Base-by-base conservation (phyloP, 2,797 vertebrate species). In the Pipistrellus nathusii region DNA sequence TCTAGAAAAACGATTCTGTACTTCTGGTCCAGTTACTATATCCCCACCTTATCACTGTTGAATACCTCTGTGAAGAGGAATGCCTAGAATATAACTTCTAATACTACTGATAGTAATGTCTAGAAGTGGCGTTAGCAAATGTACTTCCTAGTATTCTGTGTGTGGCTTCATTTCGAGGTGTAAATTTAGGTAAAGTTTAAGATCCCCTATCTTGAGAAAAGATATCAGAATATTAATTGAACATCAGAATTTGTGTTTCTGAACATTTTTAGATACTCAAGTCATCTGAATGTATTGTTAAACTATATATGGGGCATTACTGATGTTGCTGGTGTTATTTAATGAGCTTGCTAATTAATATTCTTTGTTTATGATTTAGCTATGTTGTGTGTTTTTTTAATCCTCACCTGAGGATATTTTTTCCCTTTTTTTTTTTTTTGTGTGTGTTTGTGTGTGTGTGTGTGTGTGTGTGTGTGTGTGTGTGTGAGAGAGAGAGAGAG, bases 331-430 rank as follows among this genome's bases (percentile, higher is more conserved):
- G 72, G 3, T 59, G 25, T 76, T 32, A 48, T 7, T 78, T 93
- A 21, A 88, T 85, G 32, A 93, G 27, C 59, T 93, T 77, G 46
- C 51, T 88, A 85, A 62, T 85, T 85, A 53, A 53, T 57, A 46
- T 21, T 44, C 51, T 85, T 23, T 68, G 18, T 73, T 85, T 6
- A 48, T 85, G 38, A 68, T 81, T 81, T 51, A 76, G 66, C 80
- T 4, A 81, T 30, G n/a, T 62, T 68, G n/a, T 83, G 35, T 69
- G 25, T 59, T 27, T 57, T 25, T 57, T 57, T 55, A 55, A 55
- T 55, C 21, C 53, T 55, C 21, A 23, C 53, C 53, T 55, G 20
- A 55, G 21, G 53, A 53, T 53, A 53, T 53, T 53, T 18, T 53
- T 20, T 20, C 51, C 38, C 4, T 35, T 35, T n/a, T n/a, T n/a